These are phyloP conservation scores for Gymnoscelis rufifasciata DNA, from an alignment of 2,888 invertebrate species.

Conservation along the genomic window DNA sequence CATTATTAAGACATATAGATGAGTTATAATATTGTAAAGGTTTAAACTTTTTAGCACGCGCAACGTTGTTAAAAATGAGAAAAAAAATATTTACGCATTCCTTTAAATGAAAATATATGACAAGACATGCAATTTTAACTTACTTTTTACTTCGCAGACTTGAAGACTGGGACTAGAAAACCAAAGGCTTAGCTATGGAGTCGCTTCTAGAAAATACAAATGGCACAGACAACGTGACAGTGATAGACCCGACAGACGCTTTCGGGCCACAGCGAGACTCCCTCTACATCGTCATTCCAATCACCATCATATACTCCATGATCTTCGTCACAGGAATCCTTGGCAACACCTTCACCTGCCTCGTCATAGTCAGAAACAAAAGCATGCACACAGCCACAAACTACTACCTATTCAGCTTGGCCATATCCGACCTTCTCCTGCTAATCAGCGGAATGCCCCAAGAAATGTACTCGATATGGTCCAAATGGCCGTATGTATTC, in stretches of 20 bases:
- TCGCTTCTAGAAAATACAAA: conserved; percentile 13
- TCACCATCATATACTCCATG: conserved; percentile 86
- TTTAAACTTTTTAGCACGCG: no score
- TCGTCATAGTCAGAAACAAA: conserved; percentile 89
- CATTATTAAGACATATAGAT: no score
- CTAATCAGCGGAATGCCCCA: conserved; percentile 89
- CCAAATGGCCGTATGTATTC: conserved; percentile 86
- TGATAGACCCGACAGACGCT: conserved; percentile 49
- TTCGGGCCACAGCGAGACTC: conserved; percentile 76
- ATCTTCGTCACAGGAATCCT: conserved; percentile 89
- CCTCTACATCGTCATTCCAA: conserved; percentile 82
- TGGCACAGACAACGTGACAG: conserved; percentile 30
- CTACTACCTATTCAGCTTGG: conserved; percentile 90
- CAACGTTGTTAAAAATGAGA: no score
- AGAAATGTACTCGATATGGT: conserved; percentile 89
- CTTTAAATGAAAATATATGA: no score
- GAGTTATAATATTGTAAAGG: no score
- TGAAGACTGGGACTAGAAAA: conserved; percentile 7
- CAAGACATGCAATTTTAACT: no score
- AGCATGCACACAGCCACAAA: conserved; percentile 91
- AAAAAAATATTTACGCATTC: no score
- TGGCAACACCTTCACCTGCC: conserved; percentile 90
- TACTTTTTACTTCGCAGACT: conserved; percentile 11
- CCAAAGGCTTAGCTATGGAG: conserved; percentile 14
- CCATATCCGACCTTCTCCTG: conserved; percentile 89